Conservation (phyloP, 2,113 vertebrate species). For the Nesospiza acunhae region DNA sequence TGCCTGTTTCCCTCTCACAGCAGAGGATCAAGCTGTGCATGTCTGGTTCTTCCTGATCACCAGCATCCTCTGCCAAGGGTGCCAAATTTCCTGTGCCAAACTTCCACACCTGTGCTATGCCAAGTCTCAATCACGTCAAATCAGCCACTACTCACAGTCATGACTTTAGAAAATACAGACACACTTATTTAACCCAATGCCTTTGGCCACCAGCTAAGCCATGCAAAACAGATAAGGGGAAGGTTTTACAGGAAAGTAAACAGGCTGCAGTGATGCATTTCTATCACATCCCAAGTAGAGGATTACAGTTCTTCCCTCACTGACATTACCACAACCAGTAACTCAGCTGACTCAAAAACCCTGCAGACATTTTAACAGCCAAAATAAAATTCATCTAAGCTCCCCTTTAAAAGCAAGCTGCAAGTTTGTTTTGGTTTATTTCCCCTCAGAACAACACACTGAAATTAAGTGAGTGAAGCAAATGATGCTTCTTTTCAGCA, state of each 20-base stretch:
- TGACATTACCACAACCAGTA: not conserved
- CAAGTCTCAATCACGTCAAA: not conserved
- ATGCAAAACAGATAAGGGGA: not conserved
- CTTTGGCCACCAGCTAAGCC: not conserved
- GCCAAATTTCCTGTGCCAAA: not conserved
- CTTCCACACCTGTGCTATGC: not conserved
- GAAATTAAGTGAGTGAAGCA: slow-evolving; percentile 18
- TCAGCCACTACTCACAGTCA: not conserved
- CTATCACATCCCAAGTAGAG: not conserved
- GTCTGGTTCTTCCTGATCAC: accelerated
- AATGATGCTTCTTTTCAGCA: slow-evolving; percentile 27
- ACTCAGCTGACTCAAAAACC: slow-evolving; percentile 28
- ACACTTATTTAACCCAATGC: not conserved
- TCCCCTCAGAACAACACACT: not conserved
- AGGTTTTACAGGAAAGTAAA: not conserved
- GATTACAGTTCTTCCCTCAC: not conserved
- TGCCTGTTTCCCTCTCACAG: not conserved
- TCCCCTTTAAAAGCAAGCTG: not conserved
- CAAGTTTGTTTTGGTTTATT: not conserved
- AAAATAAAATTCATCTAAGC: not conserved
- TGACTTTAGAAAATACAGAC: not conserved
- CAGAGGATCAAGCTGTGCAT: not conserved
- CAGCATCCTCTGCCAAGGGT: not conserved
- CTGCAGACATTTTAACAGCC: not conserved
- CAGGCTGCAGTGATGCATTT: not conserved